Evolutionary conservation across 2,797 vertebrate species (phyloP), one percentile per base, ranked within the genome.

Genomic region (Eutrigla gurnardus): DNA sequence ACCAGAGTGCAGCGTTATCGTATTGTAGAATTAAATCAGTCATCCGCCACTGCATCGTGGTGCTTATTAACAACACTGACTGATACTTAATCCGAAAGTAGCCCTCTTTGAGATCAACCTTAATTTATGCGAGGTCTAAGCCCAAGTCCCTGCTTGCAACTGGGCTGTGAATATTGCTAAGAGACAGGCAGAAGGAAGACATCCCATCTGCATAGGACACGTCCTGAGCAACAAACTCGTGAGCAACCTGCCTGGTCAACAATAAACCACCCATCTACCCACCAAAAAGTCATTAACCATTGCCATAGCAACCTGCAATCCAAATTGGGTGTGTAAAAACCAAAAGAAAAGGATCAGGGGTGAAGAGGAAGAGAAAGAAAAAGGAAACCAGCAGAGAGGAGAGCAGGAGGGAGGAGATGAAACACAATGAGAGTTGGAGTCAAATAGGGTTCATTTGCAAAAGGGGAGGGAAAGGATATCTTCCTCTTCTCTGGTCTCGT

Each of bases 301-400:
- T 86, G 83, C 89, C 86, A 88, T 72, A 52, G 85, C 83, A 89
- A 89, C 86, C 62, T 69, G 40, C 58, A 14, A 54, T 25, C 66
- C 74, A 73, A 76, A 80, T n/a, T 61, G 55, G 43, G 68, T 33
- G 70, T 35, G 65, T 70, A 77, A 82, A 81, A 39, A 64, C 4
- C 57, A 58, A 75, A 75, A 75, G 69, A 66, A 71, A 42, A 66
- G 63, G 73, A 70, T 80, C 77, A 63, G 58, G 47, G 68, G 15
- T 83, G 53, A 68, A 75, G 66, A 45, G 46, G 18, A 36, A 13
- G 37, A 25, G 55, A 43, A 35, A 46, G 5, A 36, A 39, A 3
- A 40, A 36, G 39, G 47, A 40, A 5, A 6, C 72, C 40, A 61
- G 53, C 6, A 76, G 17, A 78, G 18, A 43, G 14, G 65, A 77